Evolutionary conservation across 2,888 invertebrate genomes (phyloP), one percentile per base, ranked within the genome.

Genomic region (Lymantria dispar): DNA sequence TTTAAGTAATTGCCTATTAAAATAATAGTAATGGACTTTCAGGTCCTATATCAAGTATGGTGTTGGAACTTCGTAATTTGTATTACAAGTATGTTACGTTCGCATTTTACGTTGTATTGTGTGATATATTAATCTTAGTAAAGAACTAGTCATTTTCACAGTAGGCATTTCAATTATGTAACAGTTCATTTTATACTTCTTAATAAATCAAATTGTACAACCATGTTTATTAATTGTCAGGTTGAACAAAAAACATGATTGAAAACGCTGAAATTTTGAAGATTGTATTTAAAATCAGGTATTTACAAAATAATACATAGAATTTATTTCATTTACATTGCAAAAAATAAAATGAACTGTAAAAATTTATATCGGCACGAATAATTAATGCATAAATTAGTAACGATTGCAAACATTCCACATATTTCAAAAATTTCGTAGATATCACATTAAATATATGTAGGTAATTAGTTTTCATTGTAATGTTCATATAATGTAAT

Each of bases 1-100:
- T 33, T 33, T 15, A 11, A 43, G 53, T 66, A 70, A 71, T 74
- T 68, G 60, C 60, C 45, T 54, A 62, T 50, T 22, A 3, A 22
- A 22, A 22, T 22, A 22, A 22, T 62, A 22, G 54, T 58, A 45
- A 76, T 85, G 84, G 82, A 80, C 81, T 88, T 89, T 83, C 88
- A 87, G 88, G 80, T 84, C 78, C 78, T 80, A 77, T 78, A 83
- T 81, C 83, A 85, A 85, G 79, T 85, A 79, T 72, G 80, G 70
- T 72, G 87, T 80, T 65, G 83, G 78, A 79, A 70, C 80, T 56
- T 74, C 85, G 70, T 87, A 88, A 77, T 80, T 73, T 68, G 53
- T 70, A 56, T 62, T 62, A 72, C 81, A 86, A 87, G 87, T 87
- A 87, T 74, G 85, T 87, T 78, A 57, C 58, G 55, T 56, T 67